phyloP scores from a whole-genome alignment of 2,888 invertebrate species.

The Parnassius mnemosyne region DNA sequence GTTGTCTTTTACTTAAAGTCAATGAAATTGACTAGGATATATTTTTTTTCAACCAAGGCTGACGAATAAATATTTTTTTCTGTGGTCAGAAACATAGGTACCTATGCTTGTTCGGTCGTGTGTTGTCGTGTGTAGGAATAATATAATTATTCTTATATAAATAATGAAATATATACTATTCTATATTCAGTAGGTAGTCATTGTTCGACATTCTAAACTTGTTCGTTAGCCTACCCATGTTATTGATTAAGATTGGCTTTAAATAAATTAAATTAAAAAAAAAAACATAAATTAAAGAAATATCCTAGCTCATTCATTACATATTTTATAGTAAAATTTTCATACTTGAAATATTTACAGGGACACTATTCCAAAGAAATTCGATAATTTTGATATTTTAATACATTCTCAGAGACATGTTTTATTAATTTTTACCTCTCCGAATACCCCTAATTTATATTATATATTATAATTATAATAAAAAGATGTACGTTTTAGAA shows the following conservation, averaged over 20 bases:
- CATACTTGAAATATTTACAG: slow-evolving; percentile 24
- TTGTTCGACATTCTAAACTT: too few relatives aligned
- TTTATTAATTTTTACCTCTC: slow-evolving; percentile 23
- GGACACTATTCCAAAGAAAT: slow-evolving; percentile 26
- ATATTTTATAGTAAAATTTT: slow-evolving; percentile 6
- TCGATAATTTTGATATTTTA: slow-evolving; percentile 33
- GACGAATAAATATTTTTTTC: too few relatives aligned
- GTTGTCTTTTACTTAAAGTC: slow-evolving; percentile 15
- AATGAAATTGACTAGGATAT: slow-evolving; percentile 7
- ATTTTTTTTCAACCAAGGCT: neutral
- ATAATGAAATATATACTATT: too few relatives aligned
- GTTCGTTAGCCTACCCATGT: too few relatives aligned
- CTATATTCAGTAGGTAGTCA: too few relatives aligned
- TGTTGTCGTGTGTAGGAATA: too few relatives aligned
- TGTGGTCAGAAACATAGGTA: too few relatives aligned
- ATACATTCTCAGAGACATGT: slow-evolving; percentile 33
- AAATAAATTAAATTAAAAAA: too few relatives aligned
- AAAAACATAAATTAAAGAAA: neutral
- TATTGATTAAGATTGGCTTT: too few relatives aligned
- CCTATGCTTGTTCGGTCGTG: too few relatives aligned
- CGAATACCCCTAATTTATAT: neutral
- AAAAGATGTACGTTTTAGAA: neutral
- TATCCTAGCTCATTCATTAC: slow-evolving; percentile 4
- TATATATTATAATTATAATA: neutral
- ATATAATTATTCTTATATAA: too few relatives aligned